These are phyloP conservation scores for Poeciliopsis presidionis DNA, from an alignment of 2,797 vertebrate species.

Conservation along the genomic window DNA sequence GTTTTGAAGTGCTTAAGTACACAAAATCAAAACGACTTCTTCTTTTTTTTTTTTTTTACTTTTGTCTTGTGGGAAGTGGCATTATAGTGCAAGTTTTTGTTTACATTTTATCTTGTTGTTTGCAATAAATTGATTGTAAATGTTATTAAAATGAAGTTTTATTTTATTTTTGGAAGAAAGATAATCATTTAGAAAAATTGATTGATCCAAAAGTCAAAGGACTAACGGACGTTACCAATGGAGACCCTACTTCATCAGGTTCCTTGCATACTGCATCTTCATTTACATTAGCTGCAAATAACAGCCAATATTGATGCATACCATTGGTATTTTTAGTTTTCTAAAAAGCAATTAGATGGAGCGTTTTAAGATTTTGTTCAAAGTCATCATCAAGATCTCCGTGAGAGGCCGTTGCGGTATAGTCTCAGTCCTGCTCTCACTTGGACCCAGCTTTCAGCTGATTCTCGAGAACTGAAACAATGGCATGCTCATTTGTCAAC, in stretches of 20 bases:
- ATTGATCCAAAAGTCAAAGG: not conserved
- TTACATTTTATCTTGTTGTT: too few species aligned
- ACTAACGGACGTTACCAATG: not conserved
- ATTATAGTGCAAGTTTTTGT: too few species aligned
- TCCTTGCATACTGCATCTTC: not conserved
- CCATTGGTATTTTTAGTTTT: not conserved
- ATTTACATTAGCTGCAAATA: not conserved
- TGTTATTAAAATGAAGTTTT: not conserved
- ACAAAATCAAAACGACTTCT: too few species aligned
- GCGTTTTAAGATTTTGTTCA: not conserved
- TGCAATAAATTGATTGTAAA: not conserved
- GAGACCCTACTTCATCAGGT: not conserved
- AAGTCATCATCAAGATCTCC: not conserved
- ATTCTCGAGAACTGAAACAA: constrained; percentile 18
- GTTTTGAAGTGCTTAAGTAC: too few species aligned
- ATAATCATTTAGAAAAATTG: not conserved
- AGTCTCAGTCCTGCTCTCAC: not conserved
- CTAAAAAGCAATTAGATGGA: not conserved
- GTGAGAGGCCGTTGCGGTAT: not conserved
- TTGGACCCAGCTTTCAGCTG: constrained; percentile 18
- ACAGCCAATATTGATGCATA: not conserved
- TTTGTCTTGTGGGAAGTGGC: too few species aligned
- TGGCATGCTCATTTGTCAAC: constrained; percentile 38
- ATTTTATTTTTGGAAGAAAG: not conserved
- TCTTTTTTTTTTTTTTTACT: too few species aligned